A percentile compares a stretch with the other conserved stretches of the same genome.
These are phyloP conservation scores for Linhomoeus sp. DNA, from an alignment of 2,888 invertebrate species.

Conservation along the genomic window DNA sequence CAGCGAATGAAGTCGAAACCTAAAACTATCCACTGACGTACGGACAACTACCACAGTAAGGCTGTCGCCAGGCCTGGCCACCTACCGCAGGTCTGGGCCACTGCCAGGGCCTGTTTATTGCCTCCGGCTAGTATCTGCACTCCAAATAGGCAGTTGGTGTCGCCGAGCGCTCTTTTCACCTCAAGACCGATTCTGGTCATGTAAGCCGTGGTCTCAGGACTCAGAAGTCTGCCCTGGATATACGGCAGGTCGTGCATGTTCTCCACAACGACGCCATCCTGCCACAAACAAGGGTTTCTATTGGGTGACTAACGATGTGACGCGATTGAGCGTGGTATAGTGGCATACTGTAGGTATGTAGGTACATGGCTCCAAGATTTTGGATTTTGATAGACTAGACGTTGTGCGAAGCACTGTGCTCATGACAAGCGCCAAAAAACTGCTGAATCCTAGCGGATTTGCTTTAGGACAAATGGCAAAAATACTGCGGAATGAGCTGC, in stretches of 20 bases:
- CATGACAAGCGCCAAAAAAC: too few relatives aligned
- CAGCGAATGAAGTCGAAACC: constrained; percentile 44
- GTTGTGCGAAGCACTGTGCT: too few relatives aligned
- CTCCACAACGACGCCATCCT: constrained; percentile 52
- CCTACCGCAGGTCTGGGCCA: constrained; percentile 45
- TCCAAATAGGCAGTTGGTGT: constrained; percentile 25
- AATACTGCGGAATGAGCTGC: too few relatives aligned
- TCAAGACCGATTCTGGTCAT: constrained; percentile 46
- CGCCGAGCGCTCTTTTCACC: constrained; percentile 37
- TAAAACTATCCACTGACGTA: constrained; percentile 9
- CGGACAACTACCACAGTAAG: neutral
- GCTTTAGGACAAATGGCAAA: too few relatives aligned
- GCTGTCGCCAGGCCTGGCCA: neutral
- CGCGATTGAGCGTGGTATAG: too few relatives aligned
- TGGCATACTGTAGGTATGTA: too few relatives aligned
- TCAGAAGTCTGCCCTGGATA: constrained; percentile 33
- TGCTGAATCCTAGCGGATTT: too few relatives aligned
- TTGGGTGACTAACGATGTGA: too few relatives aligned
- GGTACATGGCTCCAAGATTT: too few relatives aligned
- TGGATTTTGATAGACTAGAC: too few relatives aligned
- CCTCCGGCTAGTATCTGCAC: constrained; percentile 50
- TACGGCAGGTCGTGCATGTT: constrained; percentile 63
- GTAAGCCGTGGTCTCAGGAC: constrained; percentile 46
- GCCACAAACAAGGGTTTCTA: constrained; percentile 10
- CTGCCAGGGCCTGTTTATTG: constrained; percentile 52